These are phyloP conservation scores for Dicrostonyx torquatus DNA, from an alignment of 2,797 vertebrate genomes.

Conservation along the genomic window DNA sequence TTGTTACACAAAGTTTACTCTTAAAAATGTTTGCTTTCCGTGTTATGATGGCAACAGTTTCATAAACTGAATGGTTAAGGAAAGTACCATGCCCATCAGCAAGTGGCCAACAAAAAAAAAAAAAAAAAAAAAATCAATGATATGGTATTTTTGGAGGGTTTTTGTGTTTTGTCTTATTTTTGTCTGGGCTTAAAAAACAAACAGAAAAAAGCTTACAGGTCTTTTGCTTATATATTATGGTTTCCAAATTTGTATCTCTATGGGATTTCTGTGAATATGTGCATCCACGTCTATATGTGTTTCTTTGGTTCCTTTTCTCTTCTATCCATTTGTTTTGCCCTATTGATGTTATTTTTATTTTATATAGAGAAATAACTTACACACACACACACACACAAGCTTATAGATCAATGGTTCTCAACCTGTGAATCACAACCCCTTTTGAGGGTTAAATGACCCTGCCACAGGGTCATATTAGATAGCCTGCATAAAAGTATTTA, in stretches of 20 bases:
- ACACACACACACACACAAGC: background rate
- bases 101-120: background rate
- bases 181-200: background rate
- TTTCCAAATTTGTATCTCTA: background rate
- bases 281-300: too few species aligned
- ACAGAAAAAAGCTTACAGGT: background rate
- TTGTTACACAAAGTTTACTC: background rate
- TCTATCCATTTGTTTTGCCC: background rate
- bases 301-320: background rate
- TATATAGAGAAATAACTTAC: background rate
- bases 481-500: background rate
- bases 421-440: background rate
- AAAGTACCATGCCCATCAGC: background rate
- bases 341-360: background rate
- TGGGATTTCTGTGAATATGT: background rate
- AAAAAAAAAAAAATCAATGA: background rate
- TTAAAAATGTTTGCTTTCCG: background rate
- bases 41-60: background rate
- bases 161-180: background rate
- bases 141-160: background rate
- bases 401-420: background rate
- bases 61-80: background rate
- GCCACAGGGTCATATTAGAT: background rate
- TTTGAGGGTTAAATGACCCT: background rate
- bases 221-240: background rate